Percentiles rank a stretch among this genome's conserved stretches.
Conservation (phyloP, 2,797 vertebrate genomes). For the Lemur catta region DNA sequence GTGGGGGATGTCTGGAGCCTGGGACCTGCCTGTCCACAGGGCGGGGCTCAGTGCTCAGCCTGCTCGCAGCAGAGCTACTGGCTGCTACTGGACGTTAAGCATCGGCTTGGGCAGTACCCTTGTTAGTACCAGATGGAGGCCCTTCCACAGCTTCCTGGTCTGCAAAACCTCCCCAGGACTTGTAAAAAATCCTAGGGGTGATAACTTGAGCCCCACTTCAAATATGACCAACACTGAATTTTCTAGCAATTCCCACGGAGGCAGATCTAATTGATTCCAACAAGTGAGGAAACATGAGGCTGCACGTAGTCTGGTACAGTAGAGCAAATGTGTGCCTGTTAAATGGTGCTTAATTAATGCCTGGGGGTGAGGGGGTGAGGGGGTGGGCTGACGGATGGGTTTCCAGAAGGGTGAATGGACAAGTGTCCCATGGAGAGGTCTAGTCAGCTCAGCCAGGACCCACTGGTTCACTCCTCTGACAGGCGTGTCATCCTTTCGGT, state of each 20-base stretch:
- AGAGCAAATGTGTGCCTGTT: neutral
- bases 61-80: neutral
- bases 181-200: neutral
- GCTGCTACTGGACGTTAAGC: neutral
- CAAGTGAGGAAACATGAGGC: neutral
- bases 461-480: neutral
- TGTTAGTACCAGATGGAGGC: neutral
- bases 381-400: neutral
- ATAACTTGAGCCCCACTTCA: neutral
- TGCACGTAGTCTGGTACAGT: neutral
- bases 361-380: neutral
- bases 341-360: neutral
- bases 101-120: neutral
- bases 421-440: neutral
- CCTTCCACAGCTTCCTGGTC: neutral
- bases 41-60: neutral
- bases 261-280: neutral
- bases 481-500: rapidly evolving
- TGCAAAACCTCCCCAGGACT: neutral
- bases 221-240: neutral
- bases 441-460: neutral
- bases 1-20: neutral
- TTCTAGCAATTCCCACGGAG: neutral
- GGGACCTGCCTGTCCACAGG: neutral
- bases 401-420: neutral